Percentiles rank a stretch among this genome's conserved stretches.
Conservation (phyloP, 2,888 invertebrate genomes). For the Caenorhabditis panamensis region DNA sequence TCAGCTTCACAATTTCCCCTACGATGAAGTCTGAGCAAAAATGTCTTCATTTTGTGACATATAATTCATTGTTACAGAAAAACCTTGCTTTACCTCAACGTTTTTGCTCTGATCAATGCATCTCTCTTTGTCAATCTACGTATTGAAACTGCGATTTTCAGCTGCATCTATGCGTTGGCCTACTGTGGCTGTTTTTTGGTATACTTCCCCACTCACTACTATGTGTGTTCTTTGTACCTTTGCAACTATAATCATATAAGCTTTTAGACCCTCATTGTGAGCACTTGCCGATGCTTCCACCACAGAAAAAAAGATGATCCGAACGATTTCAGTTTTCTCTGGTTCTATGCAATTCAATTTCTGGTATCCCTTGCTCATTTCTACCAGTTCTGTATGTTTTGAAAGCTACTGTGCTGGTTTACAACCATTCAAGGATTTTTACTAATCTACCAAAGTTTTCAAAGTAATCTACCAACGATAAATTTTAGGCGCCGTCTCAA, state of each 20-base stretch:
- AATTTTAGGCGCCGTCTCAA: constrained; percentile 29
- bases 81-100: constrained; percentile 7
- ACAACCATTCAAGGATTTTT: too few relatives aligned
- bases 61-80: constrained; percentile 17
- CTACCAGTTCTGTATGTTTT: constrained; percentile 42
- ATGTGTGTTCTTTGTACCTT: constrained; percentile 2
- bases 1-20: constrained; percentile 11
- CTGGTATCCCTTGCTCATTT: constrained; percentile 24
- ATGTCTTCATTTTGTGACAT: background rate
- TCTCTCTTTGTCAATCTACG: constrained; percentile 39
- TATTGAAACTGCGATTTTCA: constrained; percentile 11
- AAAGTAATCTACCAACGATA: too few relatives aligned
- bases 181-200: constrained; percentile 1
- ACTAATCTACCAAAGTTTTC: too few relatives aligned
- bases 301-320: constrained; percentile 12
- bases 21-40: constrained; percentile 5
- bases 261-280: constrained; percentile 24
- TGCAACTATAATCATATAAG: background rate
- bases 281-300: constrained; percentile 16
- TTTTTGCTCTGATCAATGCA: constrained; percentile 15
- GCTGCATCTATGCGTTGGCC: constrained; percentile 25
- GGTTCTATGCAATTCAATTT: constrained; percentile 13
- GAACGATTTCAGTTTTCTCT: constrained; percentile 26
- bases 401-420: too few relatives aligned
- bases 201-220: constrained; percentile 9